Base-by-base conservation (phyloP, 1,140 invertebrate genomes). In the Hycleus phaleratus region DNA sequence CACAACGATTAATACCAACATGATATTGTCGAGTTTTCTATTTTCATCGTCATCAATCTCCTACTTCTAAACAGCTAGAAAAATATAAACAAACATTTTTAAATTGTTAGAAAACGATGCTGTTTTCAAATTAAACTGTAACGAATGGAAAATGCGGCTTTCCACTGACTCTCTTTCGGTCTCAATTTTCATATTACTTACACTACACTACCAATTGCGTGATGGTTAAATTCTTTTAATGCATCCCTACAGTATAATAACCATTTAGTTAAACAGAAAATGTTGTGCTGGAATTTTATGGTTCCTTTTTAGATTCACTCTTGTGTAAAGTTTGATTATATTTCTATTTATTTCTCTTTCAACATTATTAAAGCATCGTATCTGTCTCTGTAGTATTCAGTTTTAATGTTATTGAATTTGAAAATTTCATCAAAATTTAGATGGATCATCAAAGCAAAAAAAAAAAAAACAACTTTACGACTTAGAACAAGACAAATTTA, bases 41-140 rank as follows among this genome's bases (percentile, higher is more conserved):
- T 52, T 52, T 52, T 52, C 49, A 52, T 43, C 39, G 49, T 52
- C 49, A 52, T 52, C 42, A 52, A 52, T 52, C 49, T 52, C 42
- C 3, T 32, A 5, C 18, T 18, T 18, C 18, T 18, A 18, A 18
- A 18, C 18, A 18, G 18, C 18, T 18, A 18, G 18, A 18, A 18
- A 18, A 18, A 18, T 18, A 18, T 18, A 18, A 18, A 18, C 18
- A 18, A 18, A 18, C 18, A 1, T 18, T 18, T 18, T 18, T 18
- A 18, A 18, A 18, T 18, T 18, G 18, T 18, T 18, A 18, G 18
- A 1, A 18, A 18, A 18, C 18, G 1, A 18, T 2, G 18, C 18
- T 18, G 18, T 18, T 18, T 18, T 18, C 18, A 18, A 18, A 45
- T 52, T 52, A 40, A 52, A 26, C 45, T 26, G 50, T 44, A 52